Percentiles rank a stretch among this genome's conserved stretches.
Conservation (phyloP, 2,797 vertebrate genomes). For the Agapornis canus region DNA sequence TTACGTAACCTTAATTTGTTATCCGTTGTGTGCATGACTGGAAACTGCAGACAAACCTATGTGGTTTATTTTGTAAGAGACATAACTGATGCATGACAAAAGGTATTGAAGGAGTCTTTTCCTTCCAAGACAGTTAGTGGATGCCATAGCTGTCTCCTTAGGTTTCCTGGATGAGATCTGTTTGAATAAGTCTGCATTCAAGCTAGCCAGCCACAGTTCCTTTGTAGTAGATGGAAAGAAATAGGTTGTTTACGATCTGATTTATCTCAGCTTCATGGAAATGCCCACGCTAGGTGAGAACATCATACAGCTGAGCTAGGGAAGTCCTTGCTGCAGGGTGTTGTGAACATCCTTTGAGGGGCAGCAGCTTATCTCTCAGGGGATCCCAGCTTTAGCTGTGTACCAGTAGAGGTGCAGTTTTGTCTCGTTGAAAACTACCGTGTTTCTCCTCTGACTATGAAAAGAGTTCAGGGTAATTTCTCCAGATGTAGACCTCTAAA, state of each 20-base stretch:
- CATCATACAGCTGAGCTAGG: neutral
- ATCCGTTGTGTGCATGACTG: neutral
- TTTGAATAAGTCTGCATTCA: neutral
- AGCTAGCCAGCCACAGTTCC: neutral
- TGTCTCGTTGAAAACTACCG: neutral
- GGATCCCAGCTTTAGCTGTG: neutral
- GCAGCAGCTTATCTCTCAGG: neutral
- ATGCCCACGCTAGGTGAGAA: neutral
- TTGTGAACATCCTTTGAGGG: neutral
- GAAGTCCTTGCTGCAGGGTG: neutral
- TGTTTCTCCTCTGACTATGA: neutral
- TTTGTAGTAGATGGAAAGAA: neutral
- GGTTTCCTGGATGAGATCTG: neutral
- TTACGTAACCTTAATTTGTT: neutral
- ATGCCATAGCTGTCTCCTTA: neutral
- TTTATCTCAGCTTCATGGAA: neutral
- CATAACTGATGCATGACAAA: neutral
- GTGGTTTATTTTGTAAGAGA: neutral
- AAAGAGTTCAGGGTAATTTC: neutral
- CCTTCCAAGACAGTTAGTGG: neutral
- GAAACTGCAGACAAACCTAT: neutral
- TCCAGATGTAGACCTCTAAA: neutral
- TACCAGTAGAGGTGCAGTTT: neutral
- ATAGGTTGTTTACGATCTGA: neutral
- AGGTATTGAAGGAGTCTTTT: neutral